phyloP scores from a whole-genome alignment of 1,140 invertebrate species.

The Onthophagus taurus region DNA sequence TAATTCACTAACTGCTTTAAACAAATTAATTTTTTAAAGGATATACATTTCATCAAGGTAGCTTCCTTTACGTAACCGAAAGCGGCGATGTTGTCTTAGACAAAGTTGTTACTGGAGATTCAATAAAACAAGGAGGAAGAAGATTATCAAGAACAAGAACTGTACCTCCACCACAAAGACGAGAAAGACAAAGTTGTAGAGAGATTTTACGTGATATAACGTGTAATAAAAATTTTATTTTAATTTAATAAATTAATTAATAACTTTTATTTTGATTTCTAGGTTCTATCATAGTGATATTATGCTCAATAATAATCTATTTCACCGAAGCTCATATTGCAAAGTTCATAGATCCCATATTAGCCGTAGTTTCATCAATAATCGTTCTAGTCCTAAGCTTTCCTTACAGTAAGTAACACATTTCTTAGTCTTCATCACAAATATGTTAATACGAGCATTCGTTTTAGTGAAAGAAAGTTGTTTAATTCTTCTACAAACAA shows the following conservation, averaged over 20 bases:
- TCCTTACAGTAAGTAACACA: slow-evolving; percentile 58
- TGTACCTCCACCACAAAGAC: slow-evolving; percentile 32
- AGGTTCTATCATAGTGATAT: slow-evolving; percentile 58
- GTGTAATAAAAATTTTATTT: slow-evolving; percentile 28
- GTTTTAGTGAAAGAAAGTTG: slow-evolving; percentile 64
- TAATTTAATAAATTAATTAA: slow-evolving; percentile 5
- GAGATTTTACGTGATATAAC: slow-evolving; percentile 55
- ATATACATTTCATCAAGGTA: slow-evolving; percentile 68
- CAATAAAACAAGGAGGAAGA: slow-evolving; percentile 39
- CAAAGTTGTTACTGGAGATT: slow-evolving; percentile 41
- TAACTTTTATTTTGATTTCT: slow-evolving; percentile 23
- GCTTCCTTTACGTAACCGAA: slow-evolving; percentile 56
- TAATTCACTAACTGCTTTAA: neutral
- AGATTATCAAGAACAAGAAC: slow-evolving; percentile 38
- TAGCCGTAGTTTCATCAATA: slow-evolving; percentile 57
- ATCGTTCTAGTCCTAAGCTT: slow-evolving; percentile 55
- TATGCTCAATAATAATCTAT: slow-evolving; percentile 54
- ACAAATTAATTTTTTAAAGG: slow-evolving; percentile 28
- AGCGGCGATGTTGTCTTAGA: slow-evolving; percentile 55
- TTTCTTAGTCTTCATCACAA: neutral
- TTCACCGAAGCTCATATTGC: slow-evolving; percentile 49
- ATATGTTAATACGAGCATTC: slow-evolving; percentile 8
- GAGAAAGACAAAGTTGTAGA: slow-evolving; percentile 40
- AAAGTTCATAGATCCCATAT: slow-evolving; percentile 62
- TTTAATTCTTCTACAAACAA: slow-evolving; percentile 69